Base-by-base conservation (phyloP, 2,888 invertebrate species). In the Crepidodera aurea region DNA sequence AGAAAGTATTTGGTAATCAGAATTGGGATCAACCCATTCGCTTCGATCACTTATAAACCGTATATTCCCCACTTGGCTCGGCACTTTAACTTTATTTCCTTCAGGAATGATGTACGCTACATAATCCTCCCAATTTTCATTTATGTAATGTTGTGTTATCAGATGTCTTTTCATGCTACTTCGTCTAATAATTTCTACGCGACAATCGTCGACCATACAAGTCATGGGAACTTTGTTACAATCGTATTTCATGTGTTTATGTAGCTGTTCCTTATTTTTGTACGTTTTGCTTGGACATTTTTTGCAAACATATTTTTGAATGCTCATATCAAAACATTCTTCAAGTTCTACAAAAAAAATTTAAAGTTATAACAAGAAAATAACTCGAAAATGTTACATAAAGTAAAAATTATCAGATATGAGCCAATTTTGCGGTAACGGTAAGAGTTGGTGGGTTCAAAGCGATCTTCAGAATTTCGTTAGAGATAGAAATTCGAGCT, bases 351-450 rank as follows among this genome's bases (percentile, higher is more conserved):
- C 37, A 18, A n/a, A n/a, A n/a, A n/a, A n/a, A n/a, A 15, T 27
- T 27, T 25, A 29, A 27, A 13, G 71, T 69, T 62, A 60, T 72
- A 58, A 70, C 76, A 69, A 70, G 75, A 53, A 77, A 75, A 53
- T 72, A 71, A n/a, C n/a, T n/a, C n/a, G n/a, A n/a, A n/a, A n/a
- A n/a, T n/a, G n/a, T n/a, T n/a, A n/a, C n/a, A n/a, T n/a, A n/a
- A n/a, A n/a, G n/a, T n/a, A n/a, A n/a, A n/a, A n/a, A n/a, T n/a
- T n/a, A n/a, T n/a, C n/a, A n/a, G n/a, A n/a, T n/a, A n/a, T n/a
- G 25, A 4, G 25, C 25, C 25, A 25, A 25, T 25, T 25, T 25
- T 25, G 3, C 25, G 25, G 25, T 25, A 25, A 25, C 25, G n/a
- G n/a, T n/a, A n/a, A n/a, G n/a, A n/a, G n/a, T n/a, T n/a, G n/a